Conservation (phyloP, 2,888 invertebrate species). For the Syrphus vitripennis region DNA sequence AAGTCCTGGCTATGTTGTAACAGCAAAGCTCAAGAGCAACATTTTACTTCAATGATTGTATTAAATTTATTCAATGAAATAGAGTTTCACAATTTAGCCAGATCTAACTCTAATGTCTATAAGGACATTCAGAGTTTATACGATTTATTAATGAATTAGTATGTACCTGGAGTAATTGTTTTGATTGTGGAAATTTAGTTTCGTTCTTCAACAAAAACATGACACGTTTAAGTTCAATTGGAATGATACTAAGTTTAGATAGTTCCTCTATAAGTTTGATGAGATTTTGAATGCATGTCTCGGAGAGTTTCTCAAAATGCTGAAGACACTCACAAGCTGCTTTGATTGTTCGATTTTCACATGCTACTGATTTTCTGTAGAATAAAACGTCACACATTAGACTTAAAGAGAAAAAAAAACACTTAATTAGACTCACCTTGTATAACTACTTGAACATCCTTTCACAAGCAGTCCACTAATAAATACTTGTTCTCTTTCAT, state of each 20-base stretch:
- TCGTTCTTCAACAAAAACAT: constrained; percentile 79
- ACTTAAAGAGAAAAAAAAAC: neutral
- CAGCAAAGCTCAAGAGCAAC: no score
- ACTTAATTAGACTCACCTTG: constrained; percentile 75
- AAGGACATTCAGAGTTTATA: no score
- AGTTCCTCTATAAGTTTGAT: constrained; percentile 83
- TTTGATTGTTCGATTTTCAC: constrained; percentile 82
- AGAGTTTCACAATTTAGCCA: no score
- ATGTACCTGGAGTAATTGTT: constrained; percentile 78
- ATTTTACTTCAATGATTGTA: no score
- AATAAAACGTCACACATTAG: constrained; percentile 50
- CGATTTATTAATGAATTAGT: neutral
- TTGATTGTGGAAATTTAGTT: constrained; percentile 77
- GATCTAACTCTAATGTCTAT: no score
- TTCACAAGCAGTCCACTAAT: constrained; percentile 79
- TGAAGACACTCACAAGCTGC: constrained; percentile 81
- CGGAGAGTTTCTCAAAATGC: constrained; percentile 79
- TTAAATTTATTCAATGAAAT: no score
- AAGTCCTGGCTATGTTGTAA: neutral
- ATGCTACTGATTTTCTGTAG: constrained; percentile 83
- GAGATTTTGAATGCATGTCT: constrained; percentile 81
- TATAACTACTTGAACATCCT: constrained; percentile 82
- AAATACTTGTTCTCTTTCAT: constrained; percentile 80
- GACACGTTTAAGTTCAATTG: constrained; percentile 83
- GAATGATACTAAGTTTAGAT: constrained; percentile 83